Conservation (phyloP, 2,797 vertebrate species). For the Vireo griseus region DNA sequence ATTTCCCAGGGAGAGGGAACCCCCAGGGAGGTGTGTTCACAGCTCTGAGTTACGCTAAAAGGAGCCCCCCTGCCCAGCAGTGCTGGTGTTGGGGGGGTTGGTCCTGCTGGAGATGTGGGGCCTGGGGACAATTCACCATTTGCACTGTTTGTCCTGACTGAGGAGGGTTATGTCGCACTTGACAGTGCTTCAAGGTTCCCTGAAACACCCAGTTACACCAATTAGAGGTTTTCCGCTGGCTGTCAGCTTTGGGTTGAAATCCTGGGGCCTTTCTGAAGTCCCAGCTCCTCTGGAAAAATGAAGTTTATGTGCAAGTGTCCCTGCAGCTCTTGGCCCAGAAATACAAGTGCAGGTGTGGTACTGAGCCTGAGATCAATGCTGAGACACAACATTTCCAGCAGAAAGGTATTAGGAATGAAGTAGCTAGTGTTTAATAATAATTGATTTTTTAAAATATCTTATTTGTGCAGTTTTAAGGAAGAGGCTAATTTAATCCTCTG, state of each 20-base stretch:
- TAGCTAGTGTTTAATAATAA: background rate
- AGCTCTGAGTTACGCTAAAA: background rate
- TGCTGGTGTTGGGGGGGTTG: rapidly evolving
- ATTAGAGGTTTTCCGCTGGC: background rate
- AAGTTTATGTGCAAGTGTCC: background rate
- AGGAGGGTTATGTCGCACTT: background rate
- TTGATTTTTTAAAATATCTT: background rate
- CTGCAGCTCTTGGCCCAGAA: background rate
- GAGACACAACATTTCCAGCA: background rate
- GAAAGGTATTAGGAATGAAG: background rate
- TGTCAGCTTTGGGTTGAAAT: background rate
- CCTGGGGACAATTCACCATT: background rate
- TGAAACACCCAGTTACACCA: background rate
- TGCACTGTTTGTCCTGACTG: background rate
- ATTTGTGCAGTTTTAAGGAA: background rate
- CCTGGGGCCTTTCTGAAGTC: background rate
- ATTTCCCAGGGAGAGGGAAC: background rate
- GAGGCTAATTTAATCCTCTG: background rate
- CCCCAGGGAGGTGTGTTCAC: background rate
- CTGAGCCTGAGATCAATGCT: background rate
- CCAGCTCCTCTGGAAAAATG: background rate
- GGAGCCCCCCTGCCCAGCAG: rapidly evolving
- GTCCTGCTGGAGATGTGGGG: background rate
- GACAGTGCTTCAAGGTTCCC: background rate
- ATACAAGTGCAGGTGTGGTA: background rate